These are phyloP conservation scores for Odontocolon sp. DNA, from an alignment of 2,888 invertebrate species.

Conservation along the genomic window DNA sequence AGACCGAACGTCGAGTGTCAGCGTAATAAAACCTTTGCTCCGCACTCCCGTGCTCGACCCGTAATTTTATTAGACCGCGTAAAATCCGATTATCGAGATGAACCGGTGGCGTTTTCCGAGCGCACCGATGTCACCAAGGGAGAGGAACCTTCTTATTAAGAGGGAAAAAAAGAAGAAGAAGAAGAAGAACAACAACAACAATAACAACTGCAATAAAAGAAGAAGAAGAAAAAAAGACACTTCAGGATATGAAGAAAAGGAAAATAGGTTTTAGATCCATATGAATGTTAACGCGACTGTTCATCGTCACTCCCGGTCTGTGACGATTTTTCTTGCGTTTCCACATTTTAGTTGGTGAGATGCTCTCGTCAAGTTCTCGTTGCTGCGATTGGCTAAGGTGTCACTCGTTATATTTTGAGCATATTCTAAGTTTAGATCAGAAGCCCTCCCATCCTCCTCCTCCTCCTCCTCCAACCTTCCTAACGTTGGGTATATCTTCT, in stretches of 20 bases:
- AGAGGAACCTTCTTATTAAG: neutral
- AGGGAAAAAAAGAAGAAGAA: neutral
- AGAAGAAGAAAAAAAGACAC: neutral
- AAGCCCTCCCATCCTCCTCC: constrained; percentile 22
- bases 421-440: constrained; percentile 77
- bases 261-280: constrained; percentile 4
- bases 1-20: neutral
- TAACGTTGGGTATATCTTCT: constrained; percentile 13
- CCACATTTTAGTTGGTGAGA: constrained; percentile 46
- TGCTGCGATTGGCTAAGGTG: constrained; percentile 69
- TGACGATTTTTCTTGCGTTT: constrained; percentile 30
- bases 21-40: neutral
- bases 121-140: constrained; percentile 30
- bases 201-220: neutral
- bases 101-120: constrained; percentile 59
- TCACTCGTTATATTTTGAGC: constrained; percentile 79
- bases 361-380: constrained; percentile 18
- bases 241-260: too few relatives aligned
- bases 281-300: neutral
- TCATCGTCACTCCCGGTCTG: neutral
- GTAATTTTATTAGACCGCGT: constrained; percentile 62
- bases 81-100: constrained; percentile 60
- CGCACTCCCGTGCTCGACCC: constrained; percentile 29
- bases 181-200: neutral
- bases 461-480: constrained; percentile 4